Base-by-base conservation (phyloP, 2,888 invertebrate species). In the Esperia sulphurella region DNA sequence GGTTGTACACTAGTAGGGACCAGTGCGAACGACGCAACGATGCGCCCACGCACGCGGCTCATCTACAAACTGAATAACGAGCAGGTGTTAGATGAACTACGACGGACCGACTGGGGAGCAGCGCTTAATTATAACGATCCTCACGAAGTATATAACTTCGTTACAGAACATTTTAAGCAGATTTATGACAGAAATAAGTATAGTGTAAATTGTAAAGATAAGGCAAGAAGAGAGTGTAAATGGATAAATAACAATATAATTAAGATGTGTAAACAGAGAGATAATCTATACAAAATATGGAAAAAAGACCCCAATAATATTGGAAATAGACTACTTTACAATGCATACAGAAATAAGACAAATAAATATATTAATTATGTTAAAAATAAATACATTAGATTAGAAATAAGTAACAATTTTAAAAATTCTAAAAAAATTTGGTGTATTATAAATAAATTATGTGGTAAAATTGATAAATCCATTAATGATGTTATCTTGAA, bases 311-410 rank as follows among this genome's bases (percentile, higher is more conserved):
- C 21, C 9, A 41, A 14, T 21, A 48, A 51, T 21, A 12, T 9
- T 8, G 9, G 46, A 43, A 54, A 52, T 35, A 40, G 38, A 42
- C 7, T 46, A 8, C 4, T 48, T 8, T 54, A 50, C 31, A 52
- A 52, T 40, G 43, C 40, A 6, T 51, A 45, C 41, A 45, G 54
- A 48, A 54, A 54, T 31, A 50, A 49, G 45, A 49, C 45, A 0
- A 50, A 40, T 29, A 52, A 50, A 37, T 45, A 45, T n/a, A 50
- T 39, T n/a, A 38, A 48, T 10, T 21, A 43, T 10, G 13, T 35
- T 12, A 46, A 43, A 47, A 52, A 52, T 21, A 45, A 45, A 2
- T 31, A 50, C 14, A 47, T 31, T 12, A 50, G 38, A 41, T 12
- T 37, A 13, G 42, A 54, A 38, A 52, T 54, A 10, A 14, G 12